Percentiles rank a stretch among this genome's conserved stretches.
Conservation (phyloP, 2,888 invertebrate species). For the Eucera pruinosa region DNA sequence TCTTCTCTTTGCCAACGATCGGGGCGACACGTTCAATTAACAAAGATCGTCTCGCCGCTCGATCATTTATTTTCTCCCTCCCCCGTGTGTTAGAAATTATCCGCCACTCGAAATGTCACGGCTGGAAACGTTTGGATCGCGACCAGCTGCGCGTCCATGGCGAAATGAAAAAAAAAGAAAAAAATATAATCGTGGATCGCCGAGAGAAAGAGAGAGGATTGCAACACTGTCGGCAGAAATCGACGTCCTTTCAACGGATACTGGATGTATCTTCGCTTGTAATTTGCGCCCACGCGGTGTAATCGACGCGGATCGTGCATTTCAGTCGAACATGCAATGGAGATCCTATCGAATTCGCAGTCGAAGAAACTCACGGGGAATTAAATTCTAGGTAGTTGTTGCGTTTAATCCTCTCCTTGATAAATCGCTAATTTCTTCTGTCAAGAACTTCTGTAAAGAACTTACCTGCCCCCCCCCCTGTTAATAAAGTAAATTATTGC, state of each 20-base stretch:
- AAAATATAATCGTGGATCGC: background rate
- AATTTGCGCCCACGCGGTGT: constrained; percentile 81
- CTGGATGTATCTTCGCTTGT: constrained; percentile 77
- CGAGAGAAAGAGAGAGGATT: constrained; percentile 41
- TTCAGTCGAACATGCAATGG: constrained; percentile 59
- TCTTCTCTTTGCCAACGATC: constrained; percentile 17
- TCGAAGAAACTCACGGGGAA: constrained; percentile 22
- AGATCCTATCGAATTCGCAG: constrained; percentile 36
- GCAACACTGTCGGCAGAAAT: constrained; percentile 61
- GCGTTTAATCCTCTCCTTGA: background rate
- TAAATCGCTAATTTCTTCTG: constrained; percentile 14
- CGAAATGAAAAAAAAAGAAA: background rate
- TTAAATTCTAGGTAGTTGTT: constrained; percentile 24
- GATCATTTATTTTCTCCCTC: constrained; percentile 44
- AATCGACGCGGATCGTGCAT: constrained; percentile 77
- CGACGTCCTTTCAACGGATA: constrained; percentile 53
- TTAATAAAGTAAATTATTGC: background rate
- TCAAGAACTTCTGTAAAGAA: background rate
- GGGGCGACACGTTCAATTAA: constrained; percentile 53
- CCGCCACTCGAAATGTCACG: constrained; percentile 52
- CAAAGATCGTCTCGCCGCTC: constrained; percentile 29
- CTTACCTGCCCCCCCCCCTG: background rate
- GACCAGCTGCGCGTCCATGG: constrained; percentile 15
- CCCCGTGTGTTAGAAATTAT: constrained; percentile 39
- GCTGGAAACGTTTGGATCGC: constrained; percentile 39